Percentiles rank a stretch among this genome's conserved stretches.
Evolutionary conservation across 2,797 vertebrate species (phyloP).

Genomic region (Macropus fuliginosus): DNA sequence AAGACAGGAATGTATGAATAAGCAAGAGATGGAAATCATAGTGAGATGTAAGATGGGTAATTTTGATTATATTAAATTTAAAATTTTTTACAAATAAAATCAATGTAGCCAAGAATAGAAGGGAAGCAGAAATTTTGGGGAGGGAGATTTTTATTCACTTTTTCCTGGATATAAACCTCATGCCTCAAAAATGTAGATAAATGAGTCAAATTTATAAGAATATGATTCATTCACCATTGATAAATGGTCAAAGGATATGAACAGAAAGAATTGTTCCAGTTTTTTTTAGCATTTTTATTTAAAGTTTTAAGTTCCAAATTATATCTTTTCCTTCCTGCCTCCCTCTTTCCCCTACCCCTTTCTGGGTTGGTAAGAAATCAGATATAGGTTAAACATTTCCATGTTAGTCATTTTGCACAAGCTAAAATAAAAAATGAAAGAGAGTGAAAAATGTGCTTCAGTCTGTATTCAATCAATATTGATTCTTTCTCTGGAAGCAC

Average conservation of each 20-base stretch:
- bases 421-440: background rate
- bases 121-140: background rate
- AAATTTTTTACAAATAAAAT: background rate
- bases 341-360: background rate
- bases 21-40: background rate
- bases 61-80: background rate
- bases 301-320: background rate
- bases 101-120: background rate
- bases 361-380: background rate
- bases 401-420: background rate
- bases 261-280: background rate
- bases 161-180: background rate
- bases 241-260: background rate
- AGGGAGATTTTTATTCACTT: background rate
- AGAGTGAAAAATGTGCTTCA: background rate
- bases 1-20: background rate
- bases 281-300: background rate
- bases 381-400: background rate
- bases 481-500: background rate
- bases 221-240: background rate
- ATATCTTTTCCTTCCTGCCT: background rate
- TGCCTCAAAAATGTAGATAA: background rate
- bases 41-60: background rate
- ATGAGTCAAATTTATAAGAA: background rate
- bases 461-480: background rate